A percentile compares a stretch with the other conserved stretches of the same genome.
Evolutionary conservation across 2,113 vertebrate species (phyloP).

Genomic region (Chaetura pelagica): DNA sequence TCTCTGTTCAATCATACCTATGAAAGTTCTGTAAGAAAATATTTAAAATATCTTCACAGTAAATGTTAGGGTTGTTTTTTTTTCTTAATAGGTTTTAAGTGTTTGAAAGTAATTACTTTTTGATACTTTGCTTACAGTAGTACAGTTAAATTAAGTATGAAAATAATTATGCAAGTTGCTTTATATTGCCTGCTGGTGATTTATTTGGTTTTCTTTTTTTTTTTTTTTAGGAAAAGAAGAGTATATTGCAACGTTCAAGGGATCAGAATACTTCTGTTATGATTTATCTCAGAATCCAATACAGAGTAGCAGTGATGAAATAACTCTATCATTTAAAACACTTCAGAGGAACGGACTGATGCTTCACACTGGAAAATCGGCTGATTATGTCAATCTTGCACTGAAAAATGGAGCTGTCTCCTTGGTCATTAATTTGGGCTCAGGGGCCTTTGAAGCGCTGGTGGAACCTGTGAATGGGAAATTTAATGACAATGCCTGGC

Average conservation of each 20-base stretch:
- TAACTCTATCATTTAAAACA: constrained; percentile 98
- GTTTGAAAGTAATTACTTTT: not conserved
- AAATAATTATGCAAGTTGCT: not conserved
- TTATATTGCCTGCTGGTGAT: not conserved
- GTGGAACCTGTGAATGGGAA: constrained; percentile 99
- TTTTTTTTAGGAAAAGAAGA: constrained; percentile 93
- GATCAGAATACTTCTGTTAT: constrained; percentile 99
- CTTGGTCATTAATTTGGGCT: constrained; percentile 99
- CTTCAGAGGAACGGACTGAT: constrained; percentile 99
- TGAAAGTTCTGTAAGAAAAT: not conserved
- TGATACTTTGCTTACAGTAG: not conserved
- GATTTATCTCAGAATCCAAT: constrained; percentile 98
- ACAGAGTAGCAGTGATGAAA: constrained; percentile 99
- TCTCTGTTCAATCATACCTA: not conserved
- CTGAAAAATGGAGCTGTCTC: constrained; percentile 99
- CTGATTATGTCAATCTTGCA: constrained; percentile 98
- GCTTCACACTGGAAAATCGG: constrained; percentile 98
- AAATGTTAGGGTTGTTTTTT: constrained; percentile 5
- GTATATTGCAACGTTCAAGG: constrained; percentile 96
- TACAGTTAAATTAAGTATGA: not conserved
- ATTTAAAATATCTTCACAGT: not conserved
- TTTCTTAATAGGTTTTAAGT: not conserved
- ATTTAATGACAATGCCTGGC: constrained; percentile 99
- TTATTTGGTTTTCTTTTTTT: constrained; percentile 45
- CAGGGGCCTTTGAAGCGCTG: constrained; percentile 99